phyloP scores from a whole-genome alignment of 2,113 vertebrate species.

The Dipodomys spectabilis region DNA sequence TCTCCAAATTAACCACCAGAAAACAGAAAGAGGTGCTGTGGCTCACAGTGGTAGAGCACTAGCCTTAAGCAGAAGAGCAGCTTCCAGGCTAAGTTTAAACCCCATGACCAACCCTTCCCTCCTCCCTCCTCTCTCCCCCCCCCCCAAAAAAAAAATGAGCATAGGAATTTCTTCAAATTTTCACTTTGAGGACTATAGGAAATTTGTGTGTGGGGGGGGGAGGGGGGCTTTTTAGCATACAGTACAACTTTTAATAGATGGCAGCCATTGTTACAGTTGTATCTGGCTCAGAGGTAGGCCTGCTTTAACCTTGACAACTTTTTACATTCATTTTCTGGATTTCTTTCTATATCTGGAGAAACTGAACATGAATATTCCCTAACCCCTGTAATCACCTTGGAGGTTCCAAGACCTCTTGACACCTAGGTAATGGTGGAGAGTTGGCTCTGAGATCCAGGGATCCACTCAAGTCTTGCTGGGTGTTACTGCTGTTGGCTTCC shows the following conservation, averaged over 20 bases:
- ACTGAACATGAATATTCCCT: slow-evolving; percentile 39
- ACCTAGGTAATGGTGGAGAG: slow-evolving; percentile 57
- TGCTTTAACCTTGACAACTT: neutral
- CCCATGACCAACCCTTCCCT: too few species aligned
- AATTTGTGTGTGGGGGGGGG: too few species aligned
- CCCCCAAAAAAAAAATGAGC: too few species aligned
- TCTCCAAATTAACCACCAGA: too few species aligned
- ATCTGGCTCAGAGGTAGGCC: neutral
- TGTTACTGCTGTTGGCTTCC: slow-evolving; percentile 54
- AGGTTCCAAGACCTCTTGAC: slow-evolving; percentile 65
- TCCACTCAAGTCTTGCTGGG: slow-evolving; percentile 76
- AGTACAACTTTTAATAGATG: neutral
- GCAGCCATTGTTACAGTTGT: neutral
- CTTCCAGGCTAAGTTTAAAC: too few species aligned
- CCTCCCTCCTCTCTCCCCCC: too few species aligned
- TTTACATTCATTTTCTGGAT: neutral
- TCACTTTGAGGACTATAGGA: neutral
- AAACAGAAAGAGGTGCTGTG: too few species aligned
- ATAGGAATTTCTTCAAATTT: slow-evolving; percentile 5
- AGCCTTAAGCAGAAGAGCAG: too few species aligned
- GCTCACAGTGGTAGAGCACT: too few species aligned
- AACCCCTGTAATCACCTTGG: slow-evolving; percentile 51
- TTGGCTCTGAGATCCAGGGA: slow-evolving; percentile 71
- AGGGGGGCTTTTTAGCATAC: too few species aligned
- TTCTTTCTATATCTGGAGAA: slow-evolving; percentile 45